A percentile compares a stretch with the other conserved stretches of the same genome.
phyloP scores from a whole-genome alignment of 2,113 vertebrate genomes.

The Fregata magnificens region DNA sequence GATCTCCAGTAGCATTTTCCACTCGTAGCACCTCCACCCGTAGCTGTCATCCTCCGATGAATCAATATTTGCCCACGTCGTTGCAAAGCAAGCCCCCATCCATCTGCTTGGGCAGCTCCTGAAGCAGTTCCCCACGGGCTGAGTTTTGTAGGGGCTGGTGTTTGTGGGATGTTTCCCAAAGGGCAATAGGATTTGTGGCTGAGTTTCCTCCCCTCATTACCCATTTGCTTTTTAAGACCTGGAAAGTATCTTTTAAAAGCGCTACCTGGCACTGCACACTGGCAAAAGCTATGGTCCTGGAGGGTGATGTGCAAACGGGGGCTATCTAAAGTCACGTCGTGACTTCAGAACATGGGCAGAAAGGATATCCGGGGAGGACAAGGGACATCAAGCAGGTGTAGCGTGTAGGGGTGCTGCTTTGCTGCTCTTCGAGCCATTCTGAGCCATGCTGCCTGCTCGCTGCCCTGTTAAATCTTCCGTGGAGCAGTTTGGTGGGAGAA shows the following conservation, averaged over 20 bases:
- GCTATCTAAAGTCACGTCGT: neutral
- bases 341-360: neutral
- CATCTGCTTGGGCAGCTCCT: neutral
- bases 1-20: neutral
- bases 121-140: neutral
- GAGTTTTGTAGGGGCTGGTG: neutral
- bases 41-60: neutral
- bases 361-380: neutral
- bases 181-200: neutral
- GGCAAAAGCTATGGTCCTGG: neutral
- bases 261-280: rapidly evolving
- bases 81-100: neutral
- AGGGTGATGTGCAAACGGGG: too few species aligned
- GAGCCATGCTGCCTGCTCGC: neutral
- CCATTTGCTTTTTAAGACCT: neutral
- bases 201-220: neutral
- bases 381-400: neutral
- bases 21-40: neutral
- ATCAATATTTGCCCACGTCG: rapidly evolving
- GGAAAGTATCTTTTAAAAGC: neutral
- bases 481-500: neutral
- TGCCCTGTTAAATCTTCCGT: neutral
- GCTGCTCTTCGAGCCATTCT: neutral
- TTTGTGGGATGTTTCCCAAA: neutral
- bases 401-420: neutral